These are phyloP conservation scores for Helostoma temminkii DNA, from an alignment of 2,797 vertebrate species.

Conservation along the genomic window DNA sequence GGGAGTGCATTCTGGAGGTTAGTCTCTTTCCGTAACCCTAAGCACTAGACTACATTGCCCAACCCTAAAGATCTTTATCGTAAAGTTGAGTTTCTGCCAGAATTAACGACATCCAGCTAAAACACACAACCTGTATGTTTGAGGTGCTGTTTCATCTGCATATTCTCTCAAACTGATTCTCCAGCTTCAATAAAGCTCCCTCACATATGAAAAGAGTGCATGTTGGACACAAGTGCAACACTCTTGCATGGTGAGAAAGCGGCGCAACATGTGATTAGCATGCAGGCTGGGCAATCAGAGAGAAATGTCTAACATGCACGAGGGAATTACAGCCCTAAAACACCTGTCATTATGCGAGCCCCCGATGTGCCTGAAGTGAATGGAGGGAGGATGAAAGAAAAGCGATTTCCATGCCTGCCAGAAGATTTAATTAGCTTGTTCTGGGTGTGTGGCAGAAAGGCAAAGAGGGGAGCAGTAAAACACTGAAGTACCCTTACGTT, in stretches of 20 bases:
- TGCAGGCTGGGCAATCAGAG: slow-evolving; percentile 49
- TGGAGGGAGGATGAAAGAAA: slow-evolving; percentile 55
- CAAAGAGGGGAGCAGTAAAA: slow-evolving; percentile 25
- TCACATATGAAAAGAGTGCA: slow-evolving; percentile 18
- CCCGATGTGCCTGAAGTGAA: slow-evolving; percentile 61
- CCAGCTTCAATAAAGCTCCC: slow-evolving; percentile 26
- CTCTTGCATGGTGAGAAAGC: slow-evolving; percentile 29
- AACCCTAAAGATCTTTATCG: too few relatives aligned
- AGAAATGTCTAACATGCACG: slow-evolving; percentile 66
- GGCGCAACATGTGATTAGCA: slow-evolving; percentile 60
- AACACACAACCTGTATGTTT: slow-evolving; percentile 25
- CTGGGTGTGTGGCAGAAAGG: slow-evolving; percentile 52
- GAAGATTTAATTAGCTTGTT: slow-evolving; percentile 74
- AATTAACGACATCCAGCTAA: too few relatives aligned
- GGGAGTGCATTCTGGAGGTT: too few relatives aligned
- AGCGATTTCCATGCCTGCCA: slow-evolving; percentile 66
- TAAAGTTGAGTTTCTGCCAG: too few relatives aligned
- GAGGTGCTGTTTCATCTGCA: slow-evolving; percentile 37
- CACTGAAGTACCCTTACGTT: slow-evolving; percentile 44
- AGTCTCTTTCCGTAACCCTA: too few relatives aligned
- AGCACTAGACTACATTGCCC: too few relatives aligned
- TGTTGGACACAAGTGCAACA: slow-evolving; percentile 15
- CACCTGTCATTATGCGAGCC: slow-evolving; percentile 70
- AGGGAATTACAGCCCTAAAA: slow-evolving; percentile 68
- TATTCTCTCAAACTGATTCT: slow-evolving; percentile 21